Conservation (phyloP, 2,113 vertebrate species). For the Pygoscelis adeliae region DNA sequence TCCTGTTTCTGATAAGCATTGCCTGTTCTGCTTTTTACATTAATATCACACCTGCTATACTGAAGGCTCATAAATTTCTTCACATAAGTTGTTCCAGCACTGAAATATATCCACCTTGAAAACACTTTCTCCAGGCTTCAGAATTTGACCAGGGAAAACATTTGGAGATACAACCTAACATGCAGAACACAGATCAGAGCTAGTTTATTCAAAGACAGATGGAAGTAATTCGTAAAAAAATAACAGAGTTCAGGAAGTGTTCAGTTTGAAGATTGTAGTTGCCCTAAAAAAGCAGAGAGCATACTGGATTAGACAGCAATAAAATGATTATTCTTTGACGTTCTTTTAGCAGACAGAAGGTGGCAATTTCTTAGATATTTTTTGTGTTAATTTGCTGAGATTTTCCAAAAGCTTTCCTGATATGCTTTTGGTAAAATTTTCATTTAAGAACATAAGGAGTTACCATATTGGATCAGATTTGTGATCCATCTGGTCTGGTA, state of each 20-base stretch:
- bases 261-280: neutral
- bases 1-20: neutral
- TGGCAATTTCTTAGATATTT: conserved; percentile 27
- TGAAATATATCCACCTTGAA: neutral
- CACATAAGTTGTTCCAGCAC: neutral
- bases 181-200: neutral
- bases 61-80: neutral
- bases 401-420: conserved; percentile 40
- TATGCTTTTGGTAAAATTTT: conserved; percentile 39
- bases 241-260: neutral
- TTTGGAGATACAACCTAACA: neutral
- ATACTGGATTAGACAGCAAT: conserved; percentile 6
- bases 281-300: conserved; percentile 16
- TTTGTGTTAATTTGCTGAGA: conserved; percentile 34
- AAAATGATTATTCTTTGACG: conserved; percentile 23
- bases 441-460: conserved; percentile 56
- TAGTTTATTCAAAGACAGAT: conserved; percentile 35
- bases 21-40: neutral
- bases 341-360: conserved; percentile 51
- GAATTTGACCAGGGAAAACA: neutral
- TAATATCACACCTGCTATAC: neutral
- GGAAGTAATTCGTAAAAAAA: conserved; percentile 32
- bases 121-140: neutral
- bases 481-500: conserved; percentile 61
- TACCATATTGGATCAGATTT: conserved; percentile 58